phyloP scores from a whole-genome alignment of 2,797 vertebrate genomes.

The Chelon auratus region DNA sequence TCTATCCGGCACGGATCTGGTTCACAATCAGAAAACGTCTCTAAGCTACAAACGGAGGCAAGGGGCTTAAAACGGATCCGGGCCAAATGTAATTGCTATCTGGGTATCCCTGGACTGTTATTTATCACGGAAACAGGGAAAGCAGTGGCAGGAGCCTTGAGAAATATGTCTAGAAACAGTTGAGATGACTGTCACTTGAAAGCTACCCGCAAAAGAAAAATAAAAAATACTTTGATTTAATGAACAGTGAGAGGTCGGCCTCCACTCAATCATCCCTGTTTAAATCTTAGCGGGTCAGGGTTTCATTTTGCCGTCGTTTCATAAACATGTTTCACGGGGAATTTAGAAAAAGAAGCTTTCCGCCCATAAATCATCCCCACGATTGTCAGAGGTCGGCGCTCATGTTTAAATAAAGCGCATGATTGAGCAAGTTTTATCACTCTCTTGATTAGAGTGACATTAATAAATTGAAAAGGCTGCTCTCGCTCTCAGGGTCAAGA shows the following conservation, averaged over 20 bases:
- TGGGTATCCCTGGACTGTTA: slow-evolving; percentile 14
- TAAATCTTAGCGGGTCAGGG: slow-evolving; percentile 52
- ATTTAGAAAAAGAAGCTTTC: slow-evolving; percentile 44
- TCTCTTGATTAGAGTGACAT: slow-evolving; percentile 60
- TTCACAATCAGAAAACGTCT: too few relatives aligned
- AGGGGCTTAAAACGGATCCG: too few relatives aligned
- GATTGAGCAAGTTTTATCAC: slow-evolving; percentile 52
- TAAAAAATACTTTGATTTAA: slow-evolving; percentile 46
- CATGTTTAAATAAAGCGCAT: slow-evolving; percentile 43
- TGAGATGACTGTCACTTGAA: slow-evolving; percentile 37
- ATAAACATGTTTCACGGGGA: slow-evolving; percentile 44
- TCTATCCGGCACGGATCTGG: too few relatives aligned
- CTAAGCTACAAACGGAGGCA: too few relatives aligned
- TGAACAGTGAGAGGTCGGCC: slow-evolving; percentile 35
- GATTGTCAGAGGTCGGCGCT: slow-evolving; percentile 46
- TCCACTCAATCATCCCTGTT: slow-evolving; percentile 8
- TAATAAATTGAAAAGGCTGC: slow-evolving; percentile 53
- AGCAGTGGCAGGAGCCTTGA: slow-evolving; percentile 36
- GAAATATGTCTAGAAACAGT: slow-evolving; percentile 36
- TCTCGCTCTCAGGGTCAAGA: slow-evolving; percentile 45
- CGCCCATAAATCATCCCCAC: slow-evolving; percentile 44
- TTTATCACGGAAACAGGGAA: slow-evolving; percentile 44
- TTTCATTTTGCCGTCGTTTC: slow-evolving; percentile 50
- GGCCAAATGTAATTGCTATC: too few relatives aligned
- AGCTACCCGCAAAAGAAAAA: slow-evolving; percentile 25